Evolutionary conservation across 1,140 invertebrate genomes (phyloP), one percentile per base, ranked within the genome.

Genomic region (Bombus sylvicola): DNA sequence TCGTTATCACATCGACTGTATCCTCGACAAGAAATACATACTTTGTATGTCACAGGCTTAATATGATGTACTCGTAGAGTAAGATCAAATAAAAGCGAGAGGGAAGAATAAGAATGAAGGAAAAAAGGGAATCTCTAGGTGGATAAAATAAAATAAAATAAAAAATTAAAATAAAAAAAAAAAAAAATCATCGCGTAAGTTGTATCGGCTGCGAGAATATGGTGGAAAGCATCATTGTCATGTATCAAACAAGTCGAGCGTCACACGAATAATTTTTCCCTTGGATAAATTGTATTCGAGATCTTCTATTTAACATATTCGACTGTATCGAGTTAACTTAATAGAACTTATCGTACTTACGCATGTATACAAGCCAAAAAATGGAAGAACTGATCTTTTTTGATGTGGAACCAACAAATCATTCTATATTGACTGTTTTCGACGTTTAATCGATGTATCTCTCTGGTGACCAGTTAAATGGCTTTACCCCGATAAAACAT

Each of bases 11-110:
- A 87, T 69, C 78, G 75, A 87, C 31, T 74, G 43, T 87, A 71
- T 82, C 82, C 68, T 37, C 59, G 71, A 31, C 25, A 47, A 28
- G 41, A 74, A 81, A 83, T 78, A 77, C 71, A 83, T 78, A 77
- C 71, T 68, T 85, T 69, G 39, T 37, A 76, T 81, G 86, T 81
- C 80, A 47, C 81, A 89, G 41, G 41, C 25, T 82, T 87, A 53
- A 53, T 53, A 68, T 57, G 37, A 78, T 80, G 57, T 77, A 90
- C 69, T 80, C 62, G 66, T 87, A 84, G 80, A 74, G 41, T 89
- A 87, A 89, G 72, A 71, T 22, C 25, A 88, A 53, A 12, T 22
- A 71, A 77, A 5, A 59, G 18, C 47, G 13, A 88, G 64, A 72
- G 15, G 47, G 37, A 72, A 64, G 31, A 75, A 47, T 18, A 71